phyloP scores from a whole-genome alignment of 2,797 vertebrate species.

The Hydrolagus colliei region DNA sequence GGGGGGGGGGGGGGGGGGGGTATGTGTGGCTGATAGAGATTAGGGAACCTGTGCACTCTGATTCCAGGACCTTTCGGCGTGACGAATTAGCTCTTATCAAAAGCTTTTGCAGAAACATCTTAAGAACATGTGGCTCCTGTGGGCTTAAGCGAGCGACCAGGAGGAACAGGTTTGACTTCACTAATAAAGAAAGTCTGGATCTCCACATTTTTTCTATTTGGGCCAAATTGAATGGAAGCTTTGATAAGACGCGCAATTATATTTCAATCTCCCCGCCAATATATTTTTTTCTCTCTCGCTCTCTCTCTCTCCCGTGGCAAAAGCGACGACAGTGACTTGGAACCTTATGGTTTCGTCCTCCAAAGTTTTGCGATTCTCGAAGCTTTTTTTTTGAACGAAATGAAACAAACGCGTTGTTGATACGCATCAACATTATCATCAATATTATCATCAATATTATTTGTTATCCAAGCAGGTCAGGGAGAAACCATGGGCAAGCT shows the following conservation, averaged over 20 bases:
- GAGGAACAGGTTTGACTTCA: not conserved
- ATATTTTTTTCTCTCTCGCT: not conserved
- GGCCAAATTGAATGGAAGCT: not conserved
- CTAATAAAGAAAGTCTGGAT: slow-evolving; percentile 6
- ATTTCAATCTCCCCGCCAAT: not conserved
- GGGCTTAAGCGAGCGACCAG: not conserved
- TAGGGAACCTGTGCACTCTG: not conserved
- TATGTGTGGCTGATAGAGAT: not conserved
- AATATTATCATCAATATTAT: not conserved
- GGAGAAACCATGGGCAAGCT: too few species aligned
- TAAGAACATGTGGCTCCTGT: not conserved
- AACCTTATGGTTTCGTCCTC: not conserved
- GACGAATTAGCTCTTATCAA: slow-evolving; percentile 25
- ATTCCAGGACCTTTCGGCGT: not conserved
- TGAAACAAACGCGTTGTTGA: not conserved
- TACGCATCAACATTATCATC: too few species aligned
- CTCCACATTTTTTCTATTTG: not conserved
- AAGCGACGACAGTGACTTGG: not conserved
- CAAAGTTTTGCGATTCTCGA: not conserved
- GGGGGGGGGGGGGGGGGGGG: too few species aligned
- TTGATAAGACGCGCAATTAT: slow-evolving; percentile 7
- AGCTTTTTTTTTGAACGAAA: not conserved
- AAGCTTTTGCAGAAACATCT: slow-evolving; percentile 14
- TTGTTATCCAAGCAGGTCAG: not conserved
- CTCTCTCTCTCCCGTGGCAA: too few species aligned